Conservation (phyloP, 2,113 vertebrate genomes). For the Phodopus roborovskii region DNA sequence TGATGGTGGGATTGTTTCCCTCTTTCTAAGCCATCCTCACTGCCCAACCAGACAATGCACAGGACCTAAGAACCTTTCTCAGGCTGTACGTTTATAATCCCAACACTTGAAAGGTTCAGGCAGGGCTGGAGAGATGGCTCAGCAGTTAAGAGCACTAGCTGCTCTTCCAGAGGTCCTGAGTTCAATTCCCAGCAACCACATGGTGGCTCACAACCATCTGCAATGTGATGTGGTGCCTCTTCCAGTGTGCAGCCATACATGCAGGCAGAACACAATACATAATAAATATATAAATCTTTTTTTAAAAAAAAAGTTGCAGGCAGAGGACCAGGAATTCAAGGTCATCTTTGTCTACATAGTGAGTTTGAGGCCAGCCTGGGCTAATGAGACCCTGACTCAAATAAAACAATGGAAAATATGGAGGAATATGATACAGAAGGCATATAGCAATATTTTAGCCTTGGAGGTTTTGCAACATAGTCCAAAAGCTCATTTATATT, state of each 20-base stretch:
- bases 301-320: not conserved
- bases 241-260: not conserved
- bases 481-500: not conserved
- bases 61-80: not conserved
- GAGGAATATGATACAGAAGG: not conserved
- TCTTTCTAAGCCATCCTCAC: not conserved
- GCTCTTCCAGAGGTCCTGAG: not conserved
- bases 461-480: conserved; percentile 14
- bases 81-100: not conserved
- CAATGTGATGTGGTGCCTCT: not conserved
- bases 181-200: not conserved
- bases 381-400: not conserved
- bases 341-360: not conserved
- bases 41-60: not conserved
- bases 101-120: not conserved
- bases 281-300: not conserved
- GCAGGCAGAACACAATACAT: not conserved
- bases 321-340: not conserved
- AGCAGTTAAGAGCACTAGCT: not conserved
- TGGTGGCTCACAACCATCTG: not conserved
- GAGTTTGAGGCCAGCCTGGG: not conserved
- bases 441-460: not conserved
- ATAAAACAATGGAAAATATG: not conserved
- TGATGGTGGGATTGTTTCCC: not conserved
- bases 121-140: not conserved